A percentile compares a stretch with the other conserved stretches of the same genome.
phyloP scores from a whole-genome alignment of 2,797 vertebrate species.

The Gila robusta region DNA sequence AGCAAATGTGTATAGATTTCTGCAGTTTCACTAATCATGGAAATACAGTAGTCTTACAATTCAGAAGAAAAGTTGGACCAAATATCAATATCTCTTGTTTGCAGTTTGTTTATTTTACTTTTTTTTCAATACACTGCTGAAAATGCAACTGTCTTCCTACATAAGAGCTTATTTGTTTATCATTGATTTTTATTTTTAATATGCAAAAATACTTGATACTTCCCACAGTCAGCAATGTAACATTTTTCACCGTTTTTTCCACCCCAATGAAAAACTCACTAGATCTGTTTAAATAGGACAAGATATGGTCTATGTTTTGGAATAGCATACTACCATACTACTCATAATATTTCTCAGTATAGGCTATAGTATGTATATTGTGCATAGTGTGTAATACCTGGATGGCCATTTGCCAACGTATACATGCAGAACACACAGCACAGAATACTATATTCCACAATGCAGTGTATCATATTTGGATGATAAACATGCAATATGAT shows the following conservation, averaged over 20 bases:
- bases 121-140: not conserved
- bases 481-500: constrained; percentile 8
- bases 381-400: constrained; percentile 31
- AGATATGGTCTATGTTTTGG: constrained; percentile 17
- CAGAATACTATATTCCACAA: constrained; percentile 18
- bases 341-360: constrained; percentile 3
- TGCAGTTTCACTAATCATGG: not conserved
- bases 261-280: constrained; percentile 63
- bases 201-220: constrained; percentile 71
- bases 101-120: not conserved
- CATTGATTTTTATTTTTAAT: constrained; percentile 69
- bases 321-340: constrained; percentile 46
- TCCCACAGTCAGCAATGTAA: constrained; percentile 60
- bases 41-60: not conserved
- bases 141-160: constrained; percentile 26
- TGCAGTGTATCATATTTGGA: not conserved
- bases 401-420: not conserved
- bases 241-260: constrained; percentile 59
- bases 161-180: constrained; percentile 49
- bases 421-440: not conserved
- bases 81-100: not conserved
- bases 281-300: constrained; percentile 48
- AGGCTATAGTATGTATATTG: not conserved
- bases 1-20: not conserved
- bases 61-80: not conserved